Conservation (phyloP, 2,797 vertebrate species). For the Myotis vivesi region DNA sequence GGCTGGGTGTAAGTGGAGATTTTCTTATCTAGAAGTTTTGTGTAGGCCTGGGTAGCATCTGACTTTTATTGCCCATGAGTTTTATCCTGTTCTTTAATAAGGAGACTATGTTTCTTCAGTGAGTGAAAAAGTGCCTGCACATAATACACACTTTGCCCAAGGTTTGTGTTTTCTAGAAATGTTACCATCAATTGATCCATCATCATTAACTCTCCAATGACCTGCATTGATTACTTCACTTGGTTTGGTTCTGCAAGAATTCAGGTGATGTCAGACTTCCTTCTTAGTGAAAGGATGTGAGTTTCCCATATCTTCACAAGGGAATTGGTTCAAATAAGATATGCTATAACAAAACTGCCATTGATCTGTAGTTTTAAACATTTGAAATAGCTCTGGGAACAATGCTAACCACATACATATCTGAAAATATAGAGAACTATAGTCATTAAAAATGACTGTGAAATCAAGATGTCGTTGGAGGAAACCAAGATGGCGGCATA, state of each 20-base stretch:
- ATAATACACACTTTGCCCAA: not conserved
- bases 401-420: not conserved
- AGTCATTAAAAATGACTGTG: not conserved
- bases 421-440: not conserved
- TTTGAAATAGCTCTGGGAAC: not conserved
- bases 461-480: not conserved
- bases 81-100: not conserved
- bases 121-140: not conserved
- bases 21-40: not conserved
- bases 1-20: not conserved
- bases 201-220: constrained; percentile 37
- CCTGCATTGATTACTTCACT: not conserved
- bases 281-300: not conserved
- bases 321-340: not conserved
- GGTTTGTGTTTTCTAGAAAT: constrained; percentile 38
- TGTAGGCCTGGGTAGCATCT: not conserved
- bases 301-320: not conserved
- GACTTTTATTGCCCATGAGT: not conserved
- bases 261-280: not conserved
- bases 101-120: not conserved
- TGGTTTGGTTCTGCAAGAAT: not conserved
- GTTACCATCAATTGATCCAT: constrained; percentile 9
- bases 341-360: not conserved
- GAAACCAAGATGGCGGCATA: too few species aligned
- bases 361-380: not conserved